Base-by-base conservation (phyloP, 2,797 vertebrate genomes). In the Synaphobranchus kaupii region DNA sequence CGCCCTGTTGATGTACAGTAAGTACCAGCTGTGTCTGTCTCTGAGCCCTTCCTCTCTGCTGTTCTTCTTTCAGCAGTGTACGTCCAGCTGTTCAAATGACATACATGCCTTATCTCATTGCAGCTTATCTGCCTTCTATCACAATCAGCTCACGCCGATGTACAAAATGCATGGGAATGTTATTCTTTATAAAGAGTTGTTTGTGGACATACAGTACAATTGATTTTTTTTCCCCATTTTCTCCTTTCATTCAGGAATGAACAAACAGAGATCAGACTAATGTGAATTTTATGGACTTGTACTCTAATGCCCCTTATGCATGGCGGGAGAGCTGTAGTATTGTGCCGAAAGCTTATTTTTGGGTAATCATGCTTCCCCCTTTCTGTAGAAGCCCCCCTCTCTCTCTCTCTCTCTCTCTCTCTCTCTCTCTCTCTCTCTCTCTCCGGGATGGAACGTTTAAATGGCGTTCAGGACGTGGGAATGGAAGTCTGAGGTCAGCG, bases 11-110 rank as follows among this genome's bases (percentile, higher is more conserved):
- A 81, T 50, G 47, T 81, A 50, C 47, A 81, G 25, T 81, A n/a
- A 50, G 78, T 4, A 81, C 78, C 78, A 81, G 78, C 78, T 81
- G 44, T 81, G 78, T 25, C 44, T 48, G 9, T 48, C 78, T 39
- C 31, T 13, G 31, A 44, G 73, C 17, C 6, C 39, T 78, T 22
- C 39, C 66, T 78, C 15, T 47, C 44, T n/a, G 78, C 44, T 22
- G 20, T 81, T 48, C 20, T 81, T 48, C 44, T 34, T 25, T 25
- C 22, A 81, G 44, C 78, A 4, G 34, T 50, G 8, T n/a, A 44
- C n/a, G 44, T 81, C 78, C 78, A 81, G 78, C 78, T 81, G 78
- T 81, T 81, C 78, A 81, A 48, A 48, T 80, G 76, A 80, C 76
- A 80, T 13, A 54, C 13, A 54, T 12, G 44, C 47, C 47, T 81